Evolutionary conservation across 2,888 invertebrate species (phyloP).

Genomic region (Epirrita christyi): DNA sequence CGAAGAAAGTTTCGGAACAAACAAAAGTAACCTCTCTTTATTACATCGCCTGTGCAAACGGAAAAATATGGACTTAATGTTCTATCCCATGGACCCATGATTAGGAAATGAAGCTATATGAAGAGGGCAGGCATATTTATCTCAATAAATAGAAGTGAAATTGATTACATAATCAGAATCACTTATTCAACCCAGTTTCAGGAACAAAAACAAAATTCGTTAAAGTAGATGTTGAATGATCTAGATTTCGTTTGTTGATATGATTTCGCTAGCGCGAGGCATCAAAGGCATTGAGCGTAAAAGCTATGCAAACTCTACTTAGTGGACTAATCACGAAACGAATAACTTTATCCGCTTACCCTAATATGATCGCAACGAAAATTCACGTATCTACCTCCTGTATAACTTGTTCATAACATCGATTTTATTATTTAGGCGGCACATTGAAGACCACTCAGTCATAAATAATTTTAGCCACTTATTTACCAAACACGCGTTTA

Average conservation of each 20-base stretch:
- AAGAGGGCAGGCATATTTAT: slow-evolving; percentile 4
- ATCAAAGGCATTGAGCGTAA: slow-evolving; percentile 41
- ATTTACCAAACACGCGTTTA: slow-evolving; percentile 52
- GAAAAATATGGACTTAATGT: slow-evolving; percentile 40
- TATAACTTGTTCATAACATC: slow-evolving; percentile 26
- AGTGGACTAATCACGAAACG: slow-evolving; percentile 58
- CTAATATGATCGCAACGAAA: slow-evolving; percentile 58
- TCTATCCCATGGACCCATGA: slow-evolving; percentile 35
- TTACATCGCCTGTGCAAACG: slow-evolving; percentile 63
- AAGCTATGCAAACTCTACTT: slow-evolving; percentile 36
- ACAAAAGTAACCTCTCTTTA: slow-evolving; percentile 58
- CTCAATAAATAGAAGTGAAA: not conserved
- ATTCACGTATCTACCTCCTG: slow-evolving; percentile 8
- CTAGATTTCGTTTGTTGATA: slow-evolving; percentile 33
- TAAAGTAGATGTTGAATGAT: not conserved
- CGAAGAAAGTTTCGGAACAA: slow-evolving; percentile 57
- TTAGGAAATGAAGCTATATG: slow-evolving; percentile 29
- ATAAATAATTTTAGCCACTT: slow-evolving; percentile 48
- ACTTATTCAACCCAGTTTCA: not conserved
- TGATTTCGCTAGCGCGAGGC: slow-evolving; percentile 48
- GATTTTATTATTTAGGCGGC: slow-evolving; percentile 8
- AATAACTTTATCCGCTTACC: slow-evolving; percentile 63
- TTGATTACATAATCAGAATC: not conserved
- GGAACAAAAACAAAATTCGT: not conserved
- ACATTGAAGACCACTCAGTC: slow-evolving; percentile 23